Evolutionary conservation across 1,140 invertebrate genomes (phyloP), one percentile per base, ranked within the genome.

Genomic region (Eurosta solidaginis): DNA sequence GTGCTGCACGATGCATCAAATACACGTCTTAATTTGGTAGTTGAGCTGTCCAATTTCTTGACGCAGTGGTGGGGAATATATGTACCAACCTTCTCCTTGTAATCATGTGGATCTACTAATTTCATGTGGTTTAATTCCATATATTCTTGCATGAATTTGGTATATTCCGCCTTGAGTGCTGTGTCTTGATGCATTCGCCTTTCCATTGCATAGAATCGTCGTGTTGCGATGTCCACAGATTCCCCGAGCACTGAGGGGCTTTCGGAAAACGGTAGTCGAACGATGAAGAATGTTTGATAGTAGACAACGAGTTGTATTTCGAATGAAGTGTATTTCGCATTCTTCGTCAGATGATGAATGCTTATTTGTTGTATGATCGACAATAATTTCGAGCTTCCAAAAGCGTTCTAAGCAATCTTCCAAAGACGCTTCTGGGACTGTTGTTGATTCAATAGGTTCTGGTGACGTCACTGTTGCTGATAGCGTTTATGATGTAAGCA

Each of bases 21-120:
- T 22, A 59, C 52, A 10, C 20, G n/a, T 25, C 52, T 17, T 9
- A 59, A 22, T 25, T 59, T 40, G 52, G 89, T 82, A 29, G 80
- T 80, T 49, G 85, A 78, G 22, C 90, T 74, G 68, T 90, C 87
- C 7, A 12, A 14, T 47, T 47, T 47, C n/a, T 14, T 47, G 45
- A 89, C 88, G 7, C 80, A 80, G 52, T 88, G 88, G 80, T 90
- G 88, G 4, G 89, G 87, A 20, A 89, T 33, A 78, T 85, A 86
- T 10, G 44, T 44, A 17, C 45, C 45, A 12, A 47, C 45, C 12
- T 47, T 47, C 3, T 3, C 45, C 82, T 78, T n/a, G n/a, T n/a
- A n/a, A n/a, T n/a, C n/a, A n/a, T n/a, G n/a, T 17, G 27, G 50
- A 2, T 75, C 36, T 3, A 84, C 74, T 36, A 44, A 4, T 63